Evolutionary conservation across 1,140 invertebrate genomes (phyloP).

Genomic region (Solenopsis invicta): DNA sequence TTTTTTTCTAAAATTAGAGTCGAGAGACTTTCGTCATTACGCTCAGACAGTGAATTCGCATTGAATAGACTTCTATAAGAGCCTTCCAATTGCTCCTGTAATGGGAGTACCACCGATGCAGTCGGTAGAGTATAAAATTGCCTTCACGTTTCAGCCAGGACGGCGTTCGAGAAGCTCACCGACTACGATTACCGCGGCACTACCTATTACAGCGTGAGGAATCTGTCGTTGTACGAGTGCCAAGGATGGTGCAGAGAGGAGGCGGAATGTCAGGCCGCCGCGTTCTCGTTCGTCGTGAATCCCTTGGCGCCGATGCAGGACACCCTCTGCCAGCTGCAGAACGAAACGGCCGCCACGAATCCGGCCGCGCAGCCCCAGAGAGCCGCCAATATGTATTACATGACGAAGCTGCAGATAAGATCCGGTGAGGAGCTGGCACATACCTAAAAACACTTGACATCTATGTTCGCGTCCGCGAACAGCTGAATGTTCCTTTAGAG

Average conservation of each 20-base stretch:
- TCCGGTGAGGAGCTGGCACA: conserved; percentile 88
- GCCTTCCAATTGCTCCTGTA: not conserved
- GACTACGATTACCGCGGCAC: conserved; percentile 96
- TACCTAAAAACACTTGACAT: not conserved
- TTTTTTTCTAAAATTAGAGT: conserved; percentile 61
- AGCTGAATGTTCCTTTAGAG: not conserved
- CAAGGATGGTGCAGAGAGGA: conserved; percentile 98
- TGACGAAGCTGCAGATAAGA: conserved; percentile 96
- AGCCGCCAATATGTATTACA: conserved; percentile 97
- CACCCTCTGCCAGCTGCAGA: conserved; percentile 96
- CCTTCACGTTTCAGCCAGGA: conserved; percentile 89
- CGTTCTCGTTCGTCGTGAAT: conserved; percentile 97
- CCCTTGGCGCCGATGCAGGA: conserved; percentile 96
- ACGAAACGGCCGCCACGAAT: conserved; percentile 96
- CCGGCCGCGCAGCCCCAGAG: conserved; percentile 93
- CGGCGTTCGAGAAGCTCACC: conserved; percentile 97
- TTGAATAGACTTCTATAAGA: not conserved
- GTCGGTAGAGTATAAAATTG: not conserved
- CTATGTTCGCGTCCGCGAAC: not conserved
- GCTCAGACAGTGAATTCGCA: not conserved
- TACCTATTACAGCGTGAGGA: conserved; percentile 97
- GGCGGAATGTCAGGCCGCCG: conserved; percentile 95
- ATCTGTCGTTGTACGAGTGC: conserved; percentile 97
- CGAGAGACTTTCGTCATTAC: not conserved
- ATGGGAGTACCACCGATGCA: not conserved